Evolutionary conservation across 2,113 vertebrate genomes (phyloP).

Genomic region (Elgaria multicarinata): DNA sequence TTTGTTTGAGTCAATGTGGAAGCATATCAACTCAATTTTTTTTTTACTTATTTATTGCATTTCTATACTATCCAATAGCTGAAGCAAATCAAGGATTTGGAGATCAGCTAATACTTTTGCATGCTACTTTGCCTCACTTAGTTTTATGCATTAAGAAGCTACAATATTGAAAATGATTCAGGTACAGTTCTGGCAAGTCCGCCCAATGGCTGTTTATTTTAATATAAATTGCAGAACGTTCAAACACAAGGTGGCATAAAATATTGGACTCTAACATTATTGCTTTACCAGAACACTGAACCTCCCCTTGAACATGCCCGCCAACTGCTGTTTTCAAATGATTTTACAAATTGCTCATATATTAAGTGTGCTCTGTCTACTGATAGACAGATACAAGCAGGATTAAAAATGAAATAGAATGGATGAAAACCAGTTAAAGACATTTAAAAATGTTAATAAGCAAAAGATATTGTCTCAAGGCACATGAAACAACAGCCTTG

Average conservation of each 20-base stretch:
- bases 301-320: not conserved
- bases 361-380: not conserved
- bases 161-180: slow-evolving; percentile 32
- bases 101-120: not conserved
- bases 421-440: not conserved
- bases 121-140: slow-evolving; percentile 26
- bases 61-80: too few relatives aligned
- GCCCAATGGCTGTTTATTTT: not conserved
- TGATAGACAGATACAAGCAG: too few relatives aligned
- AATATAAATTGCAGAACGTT: not conserved
- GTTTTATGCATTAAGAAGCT: slow-evolving; percentile 41
- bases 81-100: fast-evolving
- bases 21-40: too few relatives aligned
- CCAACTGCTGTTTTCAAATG: not conserved
- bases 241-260: not conserved
- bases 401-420: not conserved
- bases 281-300: not conserved
- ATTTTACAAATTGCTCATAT: not conserved
- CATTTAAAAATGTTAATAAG: not conserved
- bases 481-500: not conserved
- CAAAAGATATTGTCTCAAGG: not conserved
- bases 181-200: not conserved
- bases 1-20: not conserved
- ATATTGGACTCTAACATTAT: not conserved
- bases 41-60: too few relatives aligned